Conservation (phyloP, 2,113 vertebrate species). For the Accipiter cooperii region DNA sequence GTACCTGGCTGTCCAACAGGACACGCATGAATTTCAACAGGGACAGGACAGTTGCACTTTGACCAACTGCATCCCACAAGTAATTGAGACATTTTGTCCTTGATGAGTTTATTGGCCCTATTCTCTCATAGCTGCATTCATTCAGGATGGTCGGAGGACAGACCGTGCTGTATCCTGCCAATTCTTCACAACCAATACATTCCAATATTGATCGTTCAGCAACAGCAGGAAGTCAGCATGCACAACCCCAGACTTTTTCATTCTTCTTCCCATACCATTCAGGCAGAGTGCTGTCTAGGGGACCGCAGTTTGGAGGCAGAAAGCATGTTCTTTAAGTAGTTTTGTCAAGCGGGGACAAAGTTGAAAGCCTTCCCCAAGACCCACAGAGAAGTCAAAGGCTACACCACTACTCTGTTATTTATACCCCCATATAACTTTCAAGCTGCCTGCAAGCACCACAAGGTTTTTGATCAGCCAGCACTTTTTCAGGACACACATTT, state of each 20-base stretch:
- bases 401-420: no score
- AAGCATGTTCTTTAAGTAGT: background rate
- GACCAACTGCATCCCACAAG: background rate
- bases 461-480: no score
- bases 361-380: background rate
- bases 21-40: background rate
- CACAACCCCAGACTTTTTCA: background rate
- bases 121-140: background rate
- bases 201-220: background rate
- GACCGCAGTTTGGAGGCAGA: background rate
- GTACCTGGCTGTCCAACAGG: background rate
- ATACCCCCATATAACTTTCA: accelerated
- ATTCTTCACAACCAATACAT: background rate
- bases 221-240: background rate
- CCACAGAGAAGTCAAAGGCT: background rate
- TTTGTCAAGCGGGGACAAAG: accelerated
- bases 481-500: background rate
- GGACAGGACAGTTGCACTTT: background rate
- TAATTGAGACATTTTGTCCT: background rate
- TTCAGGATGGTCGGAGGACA: background rate
- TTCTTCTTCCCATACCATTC: background rate
- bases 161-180: background rate
- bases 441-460: background rate
- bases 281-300: background rate
- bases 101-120: background rate